Base-by-base conservation (phyloP, 2,797 vertebrate genomes). In the Apogon hyalosoma region DNA sequence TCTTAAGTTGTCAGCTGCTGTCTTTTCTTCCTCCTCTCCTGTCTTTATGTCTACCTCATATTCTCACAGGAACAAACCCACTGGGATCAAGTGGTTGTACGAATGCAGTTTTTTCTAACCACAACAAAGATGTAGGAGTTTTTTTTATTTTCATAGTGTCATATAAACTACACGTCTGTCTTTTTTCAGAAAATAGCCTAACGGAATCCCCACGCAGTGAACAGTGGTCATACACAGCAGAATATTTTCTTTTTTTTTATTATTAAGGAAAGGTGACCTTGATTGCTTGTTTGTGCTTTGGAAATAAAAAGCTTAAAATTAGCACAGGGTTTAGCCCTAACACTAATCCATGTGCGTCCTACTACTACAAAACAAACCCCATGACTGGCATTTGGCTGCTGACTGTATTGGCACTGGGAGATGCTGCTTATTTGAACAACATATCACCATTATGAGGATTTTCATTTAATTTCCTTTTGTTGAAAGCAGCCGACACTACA, bases 281-380 rank as follows among this genome's bases (percentile, higher is more conserved):
- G 59, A 39, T 1, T 67, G 49, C 66, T 78, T 71, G 24, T 80
- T 65, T 57, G 72, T 73, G 56, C 31, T 73, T 69, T 79, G 54
- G 53, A 77, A 80, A 64, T 75, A 63, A 64, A 78, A 85, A 78
- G 57, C 81, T 88, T 89, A 88, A 79, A 87, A 80, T 90, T 88
- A 89, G 90, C 75, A 7, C 77, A 66, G 80, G 79, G 62, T 88
- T 92, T 81, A 90, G 64, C 70, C 28, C 7, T 47, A 54, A 45
- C 62, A 54, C 67, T 92, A 92, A 92, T 91, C 89, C 86, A 64
- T 66, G 69, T 64, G 46, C 75, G 68, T 68, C 51, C 53, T 79
- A 41, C 76, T 72, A 74, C 79, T 69, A 74, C 71, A 72, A 67
- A 66, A 59, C 45, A 45, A 54, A 42, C 41, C 31, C 7, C 51